phyloP scores from a whole-genome alignment of 37 sponge, comb jelly and placozoan species.

The Beroe forskalii region DNA sequence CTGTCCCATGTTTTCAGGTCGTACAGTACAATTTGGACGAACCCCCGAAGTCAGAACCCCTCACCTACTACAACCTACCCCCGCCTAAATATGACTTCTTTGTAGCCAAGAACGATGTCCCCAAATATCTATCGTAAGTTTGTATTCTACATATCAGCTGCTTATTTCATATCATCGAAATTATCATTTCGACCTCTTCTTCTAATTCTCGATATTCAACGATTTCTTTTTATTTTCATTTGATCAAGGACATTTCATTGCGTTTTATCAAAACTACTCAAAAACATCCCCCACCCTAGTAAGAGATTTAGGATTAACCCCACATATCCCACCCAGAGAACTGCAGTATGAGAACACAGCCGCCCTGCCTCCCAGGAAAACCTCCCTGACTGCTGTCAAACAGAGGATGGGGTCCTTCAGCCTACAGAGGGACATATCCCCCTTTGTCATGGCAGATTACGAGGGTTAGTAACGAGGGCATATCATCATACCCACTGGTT shows the following conservation, averaged over 20 bases:
- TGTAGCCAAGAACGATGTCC: constrained; percentile 17
- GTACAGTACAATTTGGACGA: not conserved
- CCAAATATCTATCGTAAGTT: constrained; percentile 28
- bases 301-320: too few relatives aligned
- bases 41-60: not conserved
- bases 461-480: constrained; percentile 23
- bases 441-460: constrained; percentile 6
- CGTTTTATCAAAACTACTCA: too few relatives aligned
- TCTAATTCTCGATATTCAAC: too few relatives aligned
- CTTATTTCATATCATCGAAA: too few relatives aligned
- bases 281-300: too few relatives aligned
- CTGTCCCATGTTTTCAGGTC: not conserved
- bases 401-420: not conserved
- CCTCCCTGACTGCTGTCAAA: not conserved
- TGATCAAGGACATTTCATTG: too few relatives aligned
- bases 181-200: too few relatives aligned
- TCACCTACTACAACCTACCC: constrained; percentile 27
- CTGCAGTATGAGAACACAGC: not conserved
- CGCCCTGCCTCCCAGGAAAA: not conserved
- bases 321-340: too few relatives aligned
- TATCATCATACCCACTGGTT: too few relatives aligned
- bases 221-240: too few relatives aligned
- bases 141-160: too few relatives aligned
- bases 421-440: constrained; percentile 2
- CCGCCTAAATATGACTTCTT: not conserved